Evolutionary conservation across 64 coral and sea anemone species (phyloP), one percentile per base, ranked within the genome.

Genomic region (Anthopleura sola): DNA sequence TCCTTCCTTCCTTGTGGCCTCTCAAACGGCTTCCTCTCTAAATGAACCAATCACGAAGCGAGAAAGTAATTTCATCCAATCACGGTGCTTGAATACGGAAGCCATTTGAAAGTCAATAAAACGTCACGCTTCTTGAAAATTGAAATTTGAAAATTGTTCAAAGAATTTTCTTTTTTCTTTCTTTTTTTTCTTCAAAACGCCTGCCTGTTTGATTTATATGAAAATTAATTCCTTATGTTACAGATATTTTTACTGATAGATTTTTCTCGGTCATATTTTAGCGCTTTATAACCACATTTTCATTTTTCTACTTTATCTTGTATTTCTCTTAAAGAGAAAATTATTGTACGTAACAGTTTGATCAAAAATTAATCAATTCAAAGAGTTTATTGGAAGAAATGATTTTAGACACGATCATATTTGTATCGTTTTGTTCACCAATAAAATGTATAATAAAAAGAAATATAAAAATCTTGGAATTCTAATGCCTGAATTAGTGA

Each of bases 251-350:
- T 62, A 62, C 24, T 3, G n/a, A n/a, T 62, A 26, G 3, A 62
- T n/a, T 62, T 62, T n/a, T 24, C 16, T 62, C n/a, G 24, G n/a
- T 62, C 9, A 44, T 62, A 62, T 62, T 26, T 62, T 62, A 62
- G 58, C 58, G 7, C 58, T 62, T 62, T 28, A 62, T n/a, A n/a
- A n/a, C n/a, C 58, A 62, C n/a, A n/a, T 62, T 62, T 26, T 62
- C 50, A 53, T 53, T 53, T 53, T 53, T 53, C 50, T 53, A 53
- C 12, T 53, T 15, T 53, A 53, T 53, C 50, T 62, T 10, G 58
- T 62, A 62, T 62, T 62, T 62, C 58, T 62, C 58, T 62, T 62
- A 62, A 62, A 62, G 24, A 62, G 55, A 56, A 56, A 21, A 56
- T 20, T 56, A 56, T 56, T 21, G 3, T n/a, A 62, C n/a, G 58